Evolutionary conservation across 2,888 invertebrate genomes (phyloP).

Genomic region (Doris montereyensis): DNA sequence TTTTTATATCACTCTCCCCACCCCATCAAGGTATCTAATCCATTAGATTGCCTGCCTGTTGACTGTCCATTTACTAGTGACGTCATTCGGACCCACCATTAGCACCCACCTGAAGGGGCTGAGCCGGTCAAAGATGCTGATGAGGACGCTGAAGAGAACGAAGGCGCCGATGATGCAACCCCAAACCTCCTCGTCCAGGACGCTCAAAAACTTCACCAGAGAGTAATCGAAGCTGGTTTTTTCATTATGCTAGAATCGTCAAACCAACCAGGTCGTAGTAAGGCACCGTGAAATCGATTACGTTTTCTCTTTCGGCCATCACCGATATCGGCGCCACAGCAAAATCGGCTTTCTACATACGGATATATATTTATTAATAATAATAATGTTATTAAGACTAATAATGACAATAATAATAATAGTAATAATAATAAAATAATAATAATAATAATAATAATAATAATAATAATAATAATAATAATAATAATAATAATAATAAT

Average conservation of each 20-base stretch:
- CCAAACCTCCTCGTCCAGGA: slow-evolving; percentile 97
- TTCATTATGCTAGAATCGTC: slow-evolving; percentile 95
- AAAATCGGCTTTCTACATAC: slow-evolving; percentile 85
- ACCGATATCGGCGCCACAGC: slow-evolving; percentile 94
- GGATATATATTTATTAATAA: not conserved
- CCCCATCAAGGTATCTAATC: too few relatives aligned
- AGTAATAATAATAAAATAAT: not conserved
- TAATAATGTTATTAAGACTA: too few relatives aligned
- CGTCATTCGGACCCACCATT: too few relatives aligned
- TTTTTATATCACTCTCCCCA: too few relatives aligned
- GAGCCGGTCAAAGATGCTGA: slow-evolving; percentile 93
- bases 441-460: not conserved
- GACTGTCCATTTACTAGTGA: too few relatives aligned
- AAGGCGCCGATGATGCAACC: slow-evolving; percentile 82
- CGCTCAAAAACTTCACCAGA: slow-evolving; percentile 95
- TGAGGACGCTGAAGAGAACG: slow-evolving; percentile 78
- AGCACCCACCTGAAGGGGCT: slow-evolving; percentile 43
- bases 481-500: too few relatives aligned
- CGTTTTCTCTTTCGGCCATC: slow-evolving; percentile 91
- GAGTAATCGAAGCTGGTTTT: slow-evolving; percentile 91
- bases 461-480: not conserved
- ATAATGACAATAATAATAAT: not conserved
- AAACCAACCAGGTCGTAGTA: slow-evolving; percentile 98
- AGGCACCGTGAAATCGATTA: slow-evolving; percentile 97
- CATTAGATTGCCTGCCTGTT: too few relatives aligned